phyloP scores from a whole-genome alignment of 2,113 vertebrate species.

The Cyanistes caeruleus region DNA sequence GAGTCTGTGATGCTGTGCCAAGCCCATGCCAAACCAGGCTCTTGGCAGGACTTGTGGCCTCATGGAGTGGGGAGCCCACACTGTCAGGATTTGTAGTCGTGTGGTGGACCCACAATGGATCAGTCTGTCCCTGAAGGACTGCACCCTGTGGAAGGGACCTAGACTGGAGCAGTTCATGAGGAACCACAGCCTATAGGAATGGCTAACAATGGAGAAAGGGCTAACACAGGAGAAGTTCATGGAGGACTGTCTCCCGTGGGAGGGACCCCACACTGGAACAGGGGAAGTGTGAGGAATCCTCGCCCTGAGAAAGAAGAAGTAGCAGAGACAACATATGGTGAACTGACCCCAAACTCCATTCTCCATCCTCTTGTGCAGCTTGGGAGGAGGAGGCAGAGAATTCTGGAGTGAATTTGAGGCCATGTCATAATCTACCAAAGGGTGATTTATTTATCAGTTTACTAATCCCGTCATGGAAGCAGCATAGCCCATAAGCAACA shows the following conservation, averaged over 20 bases:
- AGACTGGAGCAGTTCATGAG: neutral
- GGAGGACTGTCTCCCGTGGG: neutral
- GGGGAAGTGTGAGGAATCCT: neutral
- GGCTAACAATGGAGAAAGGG: neutral
- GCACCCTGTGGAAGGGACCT: neutral
- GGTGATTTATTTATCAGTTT: conserved; percentile 48
- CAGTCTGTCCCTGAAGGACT: neutral
- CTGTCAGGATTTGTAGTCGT: neutral
- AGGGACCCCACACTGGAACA: neutral
- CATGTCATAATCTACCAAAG: accelerated
- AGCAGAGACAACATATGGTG: neutral
- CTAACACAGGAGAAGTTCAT: too few relatives aligned
- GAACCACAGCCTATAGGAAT: neutral
- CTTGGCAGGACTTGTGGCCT: neutral
- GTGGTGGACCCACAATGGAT: neutral
- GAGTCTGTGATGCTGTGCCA: accelerated
- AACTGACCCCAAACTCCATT: neutral
- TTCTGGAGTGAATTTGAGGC: neutral
- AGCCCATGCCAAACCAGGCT: neutral
- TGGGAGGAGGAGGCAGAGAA: neutral
- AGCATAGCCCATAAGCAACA: neutral
- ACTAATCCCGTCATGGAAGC: neutral
- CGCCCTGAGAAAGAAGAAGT: neutral
- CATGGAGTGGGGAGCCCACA: too few relatives aligned
- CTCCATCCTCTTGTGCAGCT: neutral